Evolutionary conservation across 2,797 vertebrate species (phyloP), one percentile per base, ranked within the genome.

Genomic region (Typhlichthys subterraneus): DNA sequence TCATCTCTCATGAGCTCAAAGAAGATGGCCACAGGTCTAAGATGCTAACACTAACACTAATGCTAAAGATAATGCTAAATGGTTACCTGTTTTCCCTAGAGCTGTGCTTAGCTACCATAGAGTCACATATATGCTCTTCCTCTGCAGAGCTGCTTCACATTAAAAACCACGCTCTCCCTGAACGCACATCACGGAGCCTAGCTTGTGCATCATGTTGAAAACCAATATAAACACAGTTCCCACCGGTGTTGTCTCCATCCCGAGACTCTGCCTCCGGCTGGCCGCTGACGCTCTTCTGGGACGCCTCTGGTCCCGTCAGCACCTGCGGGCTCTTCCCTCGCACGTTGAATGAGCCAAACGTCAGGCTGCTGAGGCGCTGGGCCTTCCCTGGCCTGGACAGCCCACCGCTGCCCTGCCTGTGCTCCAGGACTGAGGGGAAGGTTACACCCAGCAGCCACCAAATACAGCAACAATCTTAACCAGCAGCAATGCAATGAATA

Each of bases 331-430:
- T 99, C 88, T 92, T 95, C 69, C 93, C 95, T 88, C 93, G 92
- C 71, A 96, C 95, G 67, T 95, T 94, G 87, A 98, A 96, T 78
- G 96, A 98, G 67, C 96, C 97, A 52, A 98, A 98, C 0, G 96
- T 98, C 84, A 99, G 90, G 81, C 94, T 93, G 88, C 96, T 98
- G 55, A 98, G 91, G 12, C 94, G 92, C 74, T 96, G 96, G 50
- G 95, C 96, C 75, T 98, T 95, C 0, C 89, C 93, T 2, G 93
- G 90, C 70, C 75, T 81, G 60, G 75, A 50, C 48, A 61, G 76
- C 48, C 56, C 53, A 2, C 69, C 72, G 31, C 42, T 72, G 12
- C 31, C 52, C 59, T 31, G 48, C 59, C 61, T 65, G 65, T 67
- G 73, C 63, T 80, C 73, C 61, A 81, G 13, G 5, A 31, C 85